These are phyloP conservation scores for Phoenicopterus ruber DNA, from an alignment of 2,113 vertebrate species.

Conservation along the genomic window DNA sequence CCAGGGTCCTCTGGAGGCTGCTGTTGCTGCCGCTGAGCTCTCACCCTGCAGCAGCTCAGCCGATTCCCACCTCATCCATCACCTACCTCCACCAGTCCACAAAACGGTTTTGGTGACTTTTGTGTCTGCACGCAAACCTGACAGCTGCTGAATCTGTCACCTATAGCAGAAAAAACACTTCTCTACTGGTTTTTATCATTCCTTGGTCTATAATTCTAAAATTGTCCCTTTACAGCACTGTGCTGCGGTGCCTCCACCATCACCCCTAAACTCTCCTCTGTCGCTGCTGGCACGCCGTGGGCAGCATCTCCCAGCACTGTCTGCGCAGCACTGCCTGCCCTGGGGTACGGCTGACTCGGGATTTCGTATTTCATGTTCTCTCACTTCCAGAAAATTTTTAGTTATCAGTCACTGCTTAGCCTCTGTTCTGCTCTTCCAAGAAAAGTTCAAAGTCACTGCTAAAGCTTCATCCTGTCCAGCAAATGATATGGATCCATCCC, in stretches of 20 bases:
- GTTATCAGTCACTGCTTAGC: neutral
- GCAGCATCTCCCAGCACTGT: neutral
- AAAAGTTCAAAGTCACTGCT: neutral
- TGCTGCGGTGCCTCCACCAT: neutral
- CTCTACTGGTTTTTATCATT: neutral
- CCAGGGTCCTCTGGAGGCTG: too few species aligned
- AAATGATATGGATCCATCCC: neutral
- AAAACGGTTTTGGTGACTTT: neutral
- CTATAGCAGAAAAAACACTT: neutral
- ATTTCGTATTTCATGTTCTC: neutral
- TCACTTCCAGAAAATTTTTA: neutral
- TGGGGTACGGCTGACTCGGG: neutral
- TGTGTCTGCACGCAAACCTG: fast-evolving
- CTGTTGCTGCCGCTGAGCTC: neutral
- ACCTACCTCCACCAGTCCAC: neutral
- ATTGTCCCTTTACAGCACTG: too few species aligned
- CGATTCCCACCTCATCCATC: neutral
- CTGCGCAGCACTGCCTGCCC: too few species aligned
- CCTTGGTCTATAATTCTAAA: neutral
- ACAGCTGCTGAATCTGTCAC: neutral
- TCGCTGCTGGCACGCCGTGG: fast-evolving
- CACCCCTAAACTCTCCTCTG: neutral
- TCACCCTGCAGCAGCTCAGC: neutral
- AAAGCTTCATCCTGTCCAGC: neutral
- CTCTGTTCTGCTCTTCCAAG: neutral